Evolutionary conservation across 1,140 invertebrate genomes (phyloP), one percentile per base, ranked within the genome.

Genomic region (Eumeta japonica): DNA sequence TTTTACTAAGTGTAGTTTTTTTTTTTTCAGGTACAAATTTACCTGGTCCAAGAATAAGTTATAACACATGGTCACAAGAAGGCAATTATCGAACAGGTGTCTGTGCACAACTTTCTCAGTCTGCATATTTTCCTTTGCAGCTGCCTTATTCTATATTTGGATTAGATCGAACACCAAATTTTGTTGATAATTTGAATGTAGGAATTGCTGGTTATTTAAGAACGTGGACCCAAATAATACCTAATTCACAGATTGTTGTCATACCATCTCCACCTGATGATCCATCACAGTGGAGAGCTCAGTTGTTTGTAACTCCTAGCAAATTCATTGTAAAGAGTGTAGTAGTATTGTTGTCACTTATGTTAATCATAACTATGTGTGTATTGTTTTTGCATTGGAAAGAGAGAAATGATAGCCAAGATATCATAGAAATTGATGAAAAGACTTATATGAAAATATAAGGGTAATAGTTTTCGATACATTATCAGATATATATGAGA

Each of bases 211-310:
- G 80, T 36, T 71, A 80, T 49, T 83, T 66, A 0, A 81, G 82
- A 46, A 83, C 83, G 32, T 97, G 91, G 87, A 87, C 87, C 1
- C 92, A 96, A 66, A 89, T 98, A 19, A 98, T 99, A 58, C 96
- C 91, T 18, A 99, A 97, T 65, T 97, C 95, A 1, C 95, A 98
- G 73, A 89, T 99, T 64, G 88, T 98, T 12, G 86, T 98, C 1
- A 92, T 98, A 43, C 96, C 96, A 3, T 84, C 85, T 61, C 93
- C 94, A 4, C 78, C 84, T 2, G 73, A 82, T 42, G 77, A 90
- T 30, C 87, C 92, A 3, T 80, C 75, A 4, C 81, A 83, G 55
- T 99, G 97, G 97, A 87, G 86, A 46, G 91, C 86, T 13, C 91
- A 95, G 61, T 71, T 99, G 3, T 99, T 97, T 78, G 88, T 98